Evolutionary conservation across 2,113 vertebrate genomes (phyloP).

Genomic region (Anarrhichthys ocellatus): DNA sequence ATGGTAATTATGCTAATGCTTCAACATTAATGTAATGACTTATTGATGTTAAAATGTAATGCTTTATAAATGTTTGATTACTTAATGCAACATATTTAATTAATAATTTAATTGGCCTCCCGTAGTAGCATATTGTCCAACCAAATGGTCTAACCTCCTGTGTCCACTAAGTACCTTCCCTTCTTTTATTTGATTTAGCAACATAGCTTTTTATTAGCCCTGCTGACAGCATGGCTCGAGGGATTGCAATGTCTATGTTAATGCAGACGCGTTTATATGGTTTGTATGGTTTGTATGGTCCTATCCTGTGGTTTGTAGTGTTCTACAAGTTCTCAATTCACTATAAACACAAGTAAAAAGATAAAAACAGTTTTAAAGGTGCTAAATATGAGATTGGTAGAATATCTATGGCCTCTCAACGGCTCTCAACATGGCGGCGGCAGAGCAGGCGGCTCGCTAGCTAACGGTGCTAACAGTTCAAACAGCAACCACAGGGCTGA

Average conservation of each 20-base stretch:
- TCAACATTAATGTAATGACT: slow-evolving; percentile 8
- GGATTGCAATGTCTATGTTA: background rate
- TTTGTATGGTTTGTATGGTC: background rate
- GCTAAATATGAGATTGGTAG: too few species aligned
- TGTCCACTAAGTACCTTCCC: background rate
- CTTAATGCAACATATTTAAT: slow-evolving; percentile 42
- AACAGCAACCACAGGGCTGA: background rate
- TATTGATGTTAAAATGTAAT: slow-evolving; percentile 50
- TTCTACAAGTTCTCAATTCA: background rate
- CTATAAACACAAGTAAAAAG: background rate
- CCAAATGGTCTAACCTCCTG: slow-evolving; percentile 1
- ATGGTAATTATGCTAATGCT: slow-evolving; percentile 33
- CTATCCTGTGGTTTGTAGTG: background rate
- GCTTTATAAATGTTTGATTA: slow-evolving; percentile 50
- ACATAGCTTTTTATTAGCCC: background rate
- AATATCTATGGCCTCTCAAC: background rate
- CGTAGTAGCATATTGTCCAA: slow-evolving; percentile 13
- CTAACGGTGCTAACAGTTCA: background rate
- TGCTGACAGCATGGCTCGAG: background rate
- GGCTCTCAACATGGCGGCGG: background rate
- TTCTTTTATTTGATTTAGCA: background rate
- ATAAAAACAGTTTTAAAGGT: background rate
- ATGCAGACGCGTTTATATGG: too few species aligned
- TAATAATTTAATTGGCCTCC: slow-evolving; percentile 43
- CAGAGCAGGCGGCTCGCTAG: background rate